These are phyloP conservation scores for Parelbella ahira DNA, from an alignment of 2,888 invertebrate species.

Conservation along the genomic window DNA sequence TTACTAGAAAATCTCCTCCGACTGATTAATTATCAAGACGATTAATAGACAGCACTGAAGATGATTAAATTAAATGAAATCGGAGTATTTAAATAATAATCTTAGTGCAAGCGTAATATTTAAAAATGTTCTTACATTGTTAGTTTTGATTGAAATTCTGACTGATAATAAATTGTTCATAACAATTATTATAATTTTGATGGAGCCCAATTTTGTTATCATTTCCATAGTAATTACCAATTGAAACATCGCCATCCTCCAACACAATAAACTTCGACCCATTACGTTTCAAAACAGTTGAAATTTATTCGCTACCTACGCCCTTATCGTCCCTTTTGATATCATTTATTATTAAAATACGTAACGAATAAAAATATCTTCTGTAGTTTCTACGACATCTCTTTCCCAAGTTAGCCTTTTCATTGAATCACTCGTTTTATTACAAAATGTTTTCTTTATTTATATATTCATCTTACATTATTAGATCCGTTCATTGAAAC, in stretches of 20 bases:
- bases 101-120: no score
- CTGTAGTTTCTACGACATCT: conserved; percentile 33
- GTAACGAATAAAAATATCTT: conserved; percentile 54
- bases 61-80: no score
- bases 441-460: conserved; percentile 31
- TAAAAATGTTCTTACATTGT: no score
- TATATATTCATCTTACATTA: conserved; percentile 3
- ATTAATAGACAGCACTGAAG: no score
- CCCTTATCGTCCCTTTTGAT: conserved; percentile 44
- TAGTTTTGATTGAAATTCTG: no score
- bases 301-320: conserved; percentile 66
- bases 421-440: conserved; percentile 34
- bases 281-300: conserved; percentile 28
- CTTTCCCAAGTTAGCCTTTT: conserved; percentile 35
- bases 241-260: conserved; percentile 27
- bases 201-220: background rate
- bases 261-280: background rate
- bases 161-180: no score
- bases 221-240: conserved; percentile 5
- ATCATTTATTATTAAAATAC: conserved; percentile 35
- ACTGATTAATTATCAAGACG: no score
- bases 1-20: no score
- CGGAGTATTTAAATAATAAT: no score
- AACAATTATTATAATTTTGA: no score
- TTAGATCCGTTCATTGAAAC: background rate